Evolutionary conservation across 64 coral and sea anemone genomes (phyloP), one percentile per base, ranked within the genome.

Genomic region (Pocillopora verrucosa): DNA sequence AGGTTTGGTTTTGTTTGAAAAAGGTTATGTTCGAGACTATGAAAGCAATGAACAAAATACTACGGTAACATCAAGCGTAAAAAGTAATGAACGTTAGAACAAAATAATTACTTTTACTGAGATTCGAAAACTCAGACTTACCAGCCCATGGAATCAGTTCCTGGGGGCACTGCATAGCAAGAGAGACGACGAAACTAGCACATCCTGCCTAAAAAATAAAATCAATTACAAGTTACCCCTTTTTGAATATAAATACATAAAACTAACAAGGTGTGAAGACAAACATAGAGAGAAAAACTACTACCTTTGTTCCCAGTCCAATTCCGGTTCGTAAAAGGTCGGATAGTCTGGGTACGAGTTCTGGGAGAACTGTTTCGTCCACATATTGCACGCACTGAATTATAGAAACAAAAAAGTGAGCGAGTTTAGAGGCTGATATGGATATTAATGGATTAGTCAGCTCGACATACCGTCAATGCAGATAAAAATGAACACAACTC

Each of bases 241-340:
- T 11, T 20, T 11, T 24, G 13, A 1, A 79, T 11, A 26, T 22
- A 36, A 7, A 79, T 59, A 38, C 36, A 51, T 37, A 0, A 20
- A 79, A 2, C 76, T 13, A 30, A 36, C 37, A 37, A 60, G 14
- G 1, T 16, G 25, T 60, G 15, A 78, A n/a, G n/a, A 77, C 19
- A 56, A 12, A 77, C 76, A 75, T 69, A 4, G 6, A 13, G 11
- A 12, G 13, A 74, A 77, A 56, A 51, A 1, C 22, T 4, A 36
- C 16, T 87, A 96, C 95, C 91, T 99, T 99, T 81, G 97, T 99
- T 83, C 97, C 91, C 70, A 99, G 84, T 72, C 97, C 97, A 57
- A 99, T 79, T 22, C 97, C 97, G 67, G 74, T 79, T 81, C 97
- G 93, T 16, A 99, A 59, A 14, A 99, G 87, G 76, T 99, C 97